Base-by-base conservation (phyloP, 2,113 vertebrate genomes). In the Pholis gunnellus region DNA sequence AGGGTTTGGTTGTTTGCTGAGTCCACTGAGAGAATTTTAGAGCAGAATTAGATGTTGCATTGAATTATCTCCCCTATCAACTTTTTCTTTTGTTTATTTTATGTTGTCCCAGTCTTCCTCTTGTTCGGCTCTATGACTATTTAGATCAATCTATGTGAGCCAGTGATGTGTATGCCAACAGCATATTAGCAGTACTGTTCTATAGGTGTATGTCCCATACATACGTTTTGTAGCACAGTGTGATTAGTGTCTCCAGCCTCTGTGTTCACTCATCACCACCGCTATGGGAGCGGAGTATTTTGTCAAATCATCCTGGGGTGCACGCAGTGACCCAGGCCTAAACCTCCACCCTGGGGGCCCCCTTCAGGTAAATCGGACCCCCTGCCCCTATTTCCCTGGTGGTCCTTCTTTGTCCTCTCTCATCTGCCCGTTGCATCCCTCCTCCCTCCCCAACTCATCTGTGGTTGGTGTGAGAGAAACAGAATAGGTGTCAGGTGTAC, bases 391-490 rank as follows among this genome's bases (percentile, higher is more conserved):
- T 82, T 81, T 91, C 74, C 90, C 54, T 25, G 89, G 88, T 94
- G 90, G 93, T 93, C 88, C 87, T 76, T 66, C 77, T 90, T 92
- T 91, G 81, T 94, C 60, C 56, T 80, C 63, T 86, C 46, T 81
- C 79, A 85, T 87, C 59, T 81, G 60, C 54, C 81, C 60, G 14
- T 87, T 78, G 20, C 70, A 50, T 73, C 46, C 52, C 72, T 66
- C 63, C 34, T 57, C 14, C 54, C 54, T 67, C 50, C 25, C 46
- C 2, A 46, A 36, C 56, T 42, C 31, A 60, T 69, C 29, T 68
- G 22, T 44, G 20, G 13, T 82, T n/a, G 18, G 20, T 40, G 77
- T 36, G 34, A 67, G 29, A 83, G 40, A 59, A 57, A 71, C 18
- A 69, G 17, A 17, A 42, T 31, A 63, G 20, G 9, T 81, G 57